These are phyloP conservation scores for Alloplasta piceator DNA, from an alignment of 2,888 invertebrate species.

Conservation along the genomic window DNA sequence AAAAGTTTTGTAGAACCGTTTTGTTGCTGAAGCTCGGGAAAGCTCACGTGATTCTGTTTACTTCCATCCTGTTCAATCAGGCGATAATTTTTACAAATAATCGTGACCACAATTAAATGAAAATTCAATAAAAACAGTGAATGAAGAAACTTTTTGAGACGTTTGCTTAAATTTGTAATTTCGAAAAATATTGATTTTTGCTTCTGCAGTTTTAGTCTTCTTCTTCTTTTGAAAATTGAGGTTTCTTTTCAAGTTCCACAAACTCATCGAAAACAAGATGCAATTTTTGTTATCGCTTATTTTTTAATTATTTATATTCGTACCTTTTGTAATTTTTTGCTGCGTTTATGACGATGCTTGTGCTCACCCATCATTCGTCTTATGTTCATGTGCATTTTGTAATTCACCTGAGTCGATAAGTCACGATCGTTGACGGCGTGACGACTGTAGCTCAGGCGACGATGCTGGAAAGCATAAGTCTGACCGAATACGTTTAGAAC, in stretches of 20 bases:
- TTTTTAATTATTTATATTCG: constrained; percentile 58
- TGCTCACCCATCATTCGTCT: constrained; percentile 93
- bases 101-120: not conserved
- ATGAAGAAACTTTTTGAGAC: not conserved
- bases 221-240: too few relatives aligned
- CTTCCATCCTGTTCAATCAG: constrained; percentile 89
- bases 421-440: constrained; percentile 96
- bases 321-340: constrained; percentile 93
- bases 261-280: not conserved
- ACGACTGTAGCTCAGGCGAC: constrained; percentile 94
- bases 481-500: constrained; percentile 67
- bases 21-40: constrained; percentile 95
- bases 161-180: not conserved
- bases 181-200: not conserved
- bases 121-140: not conserved
- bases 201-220: not conserved
- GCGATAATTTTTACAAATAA: constrained; percentile 16
- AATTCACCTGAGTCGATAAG: constrained; percentile 93
- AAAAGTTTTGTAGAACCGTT: constrained; percentile 95
- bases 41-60: constrained; percentile 94
- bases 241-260: too few relatives aligned
- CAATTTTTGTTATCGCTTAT: not conserved
- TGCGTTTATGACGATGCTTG: constrained; percentile 91
- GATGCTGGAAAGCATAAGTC: constrained; percentile 87
- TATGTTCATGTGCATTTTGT: constrained; percentile 96